Evolutionary conservation across 2,888 invertebrate genomes (phyloP), one percentile per base, ranked within the genome.

Genomic region (Scelioninae gen. 2): DNA sequence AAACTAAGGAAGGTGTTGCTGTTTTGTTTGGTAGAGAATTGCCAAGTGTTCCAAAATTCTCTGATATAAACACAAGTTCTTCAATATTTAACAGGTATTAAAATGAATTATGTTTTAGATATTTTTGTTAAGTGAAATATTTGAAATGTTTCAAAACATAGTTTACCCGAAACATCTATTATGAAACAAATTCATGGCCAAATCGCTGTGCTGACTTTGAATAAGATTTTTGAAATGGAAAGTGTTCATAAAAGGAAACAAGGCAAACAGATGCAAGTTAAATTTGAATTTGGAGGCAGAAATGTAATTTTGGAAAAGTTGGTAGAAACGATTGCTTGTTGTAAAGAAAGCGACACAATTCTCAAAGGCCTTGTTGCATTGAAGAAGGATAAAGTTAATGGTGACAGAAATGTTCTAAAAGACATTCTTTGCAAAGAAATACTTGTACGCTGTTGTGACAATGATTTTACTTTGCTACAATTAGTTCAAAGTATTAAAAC

Each of bases 401-500:
- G 77, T 1, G 58, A 79, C n/a, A 81, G 78, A 73, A 82, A 80
- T 45, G 60, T 74, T 2, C 86, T 85, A 72, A 83, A 84, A 78
- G 86, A 90, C 60, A 88, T 87, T 76, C 87, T 93, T 75, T 90
- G 89, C 79, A 89, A 91, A 80, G 91, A 92, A 83, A 85, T 91
- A 15, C 83, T 92, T 61, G 83, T 90, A 7, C 86, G 91, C 80
- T 89, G 90, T 0, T 88, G 89, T 6, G 91, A 92, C 55, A 90
- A 90, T 46, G 88, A 89, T 65, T 85, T 92, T 41, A 85, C 85
- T 15, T 78, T 93, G 3, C 84, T 87, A 10, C 90, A 93, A 76
- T 83, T 92, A 4, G 91, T 91, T 81, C 86, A 89, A 57, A 88
- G 91, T 70, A 86, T 90, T n/a, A 85, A 84, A 33, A 88, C 89